Evolutionary conservation across 2,888 invertebrate species (phyloP).

Genomic region (Dolichomitus sp.): DNA sequence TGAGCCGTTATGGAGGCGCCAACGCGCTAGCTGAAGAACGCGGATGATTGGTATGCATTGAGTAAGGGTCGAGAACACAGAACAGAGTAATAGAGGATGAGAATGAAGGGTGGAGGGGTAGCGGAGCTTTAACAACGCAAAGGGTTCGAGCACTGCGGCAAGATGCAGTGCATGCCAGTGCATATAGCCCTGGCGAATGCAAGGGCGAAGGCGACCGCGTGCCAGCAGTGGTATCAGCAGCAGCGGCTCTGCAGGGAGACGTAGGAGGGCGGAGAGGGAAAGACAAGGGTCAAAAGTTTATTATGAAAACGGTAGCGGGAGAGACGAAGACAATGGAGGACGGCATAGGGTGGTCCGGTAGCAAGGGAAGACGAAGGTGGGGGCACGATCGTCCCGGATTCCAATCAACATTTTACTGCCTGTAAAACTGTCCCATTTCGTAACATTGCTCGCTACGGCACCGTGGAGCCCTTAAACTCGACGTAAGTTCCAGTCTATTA

Average conservation of each 20-base stretch:
- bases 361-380: conserved; percentile 54
- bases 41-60: conserved; percentile 24
- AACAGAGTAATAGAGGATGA: neutral
- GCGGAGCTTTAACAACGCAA: conserved; percentile 26
- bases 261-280: conserved; percentile 14
- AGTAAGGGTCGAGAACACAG: conserved; percentile 15
- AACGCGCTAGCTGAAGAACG: neutral
- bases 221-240: conserved; percentile 19
- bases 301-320: conserved; percentile 50
- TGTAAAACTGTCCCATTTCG: conserved; percentile 82
- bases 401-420: conserved; percentile 84
- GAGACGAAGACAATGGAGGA: conserved; percentile 12
- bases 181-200: conserved; percentile 13
- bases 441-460: conserved; percentile 76
- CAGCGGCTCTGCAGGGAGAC: neutral
- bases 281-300: conserved; percentile 59
- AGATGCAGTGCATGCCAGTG: conserved; percentile 32
- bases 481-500: conserved; percentile 78
- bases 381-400: conserved; percentile 77
- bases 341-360: conserved; percentile 20
- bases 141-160: conserved; percentile 40
- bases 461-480: conserved; percentile 76
- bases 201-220: conserved; percentile 51
- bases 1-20: neutral
- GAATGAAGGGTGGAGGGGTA: neutral